phyloP scores from a whole-genome alignment of 2,797 vertebrate genomes.

The Botia kubotai region DNA sequence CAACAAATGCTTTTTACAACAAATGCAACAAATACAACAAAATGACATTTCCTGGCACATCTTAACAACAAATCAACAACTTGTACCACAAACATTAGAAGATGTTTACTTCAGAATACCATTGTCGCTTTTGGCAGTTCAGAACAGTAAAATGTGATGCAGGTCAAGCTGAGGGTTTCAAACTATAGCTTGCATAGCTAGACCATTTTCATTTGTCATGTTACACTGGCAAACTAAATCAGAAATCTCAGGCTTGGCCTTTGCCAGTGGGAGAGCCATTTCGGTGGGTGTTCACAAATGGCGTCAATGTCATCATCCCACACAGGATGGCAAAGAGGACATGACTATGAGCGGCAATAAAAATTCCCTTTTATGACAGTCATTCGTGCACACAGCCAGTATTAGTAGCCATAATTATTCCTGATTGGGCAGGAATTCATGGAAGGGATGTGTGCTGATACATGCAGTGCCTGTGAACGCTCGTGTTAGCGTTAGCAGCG shows the following conservation, averaged over 20 bases:
- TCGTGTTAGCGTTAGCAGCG: conserved; percentile 83
- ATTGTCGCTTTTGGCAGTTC: conserved; percentile 7
- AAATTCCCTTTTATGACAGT: conserved; percentile 71
- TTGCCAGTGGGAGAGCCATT: conserved; percentile 77
- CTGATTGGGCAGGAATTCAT: conserved; percentile 79
- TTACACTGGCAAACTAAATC: conserved; percentile 61
- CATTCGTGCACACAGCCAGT: conserved; percentile 79
- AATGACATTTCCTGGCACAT: too few species aligned
- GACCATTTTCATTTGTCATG: conserved; percentile 25
- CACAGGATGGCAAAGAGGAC: conserved; percentile 82
- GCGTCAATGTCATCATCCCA: conserved; percentile 86
- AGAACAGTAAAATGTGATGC: conserved; percentile 11
- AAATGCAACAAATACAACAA: too few species aligned
- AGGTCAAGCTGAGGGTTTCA: conserved; percentile 16
- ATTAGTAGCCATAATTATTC: conserved; percentile 86
- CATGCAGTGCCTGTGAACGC: conserved; percentile 85
- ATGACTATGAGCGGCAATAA: conserved; percentile 82
- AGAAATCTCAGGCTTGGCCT: conserved; percentile 77
- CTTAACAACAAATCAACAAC: too few species aligned
- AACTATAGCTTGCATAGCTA: neutral
- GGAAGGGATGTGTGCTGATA: conserved; percentile 83
- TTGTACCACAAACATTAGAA: too few species aligned
- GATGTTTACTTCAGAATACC: too few species aligned
- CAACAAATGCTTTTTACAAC: too few species aligned
- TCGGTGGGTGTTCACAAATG: conserved; percentile 81